Evolutionary conservation across 2,113 vertebrate genomes (phyloP).

Genomic region (Rhineura floridana): DNA sequence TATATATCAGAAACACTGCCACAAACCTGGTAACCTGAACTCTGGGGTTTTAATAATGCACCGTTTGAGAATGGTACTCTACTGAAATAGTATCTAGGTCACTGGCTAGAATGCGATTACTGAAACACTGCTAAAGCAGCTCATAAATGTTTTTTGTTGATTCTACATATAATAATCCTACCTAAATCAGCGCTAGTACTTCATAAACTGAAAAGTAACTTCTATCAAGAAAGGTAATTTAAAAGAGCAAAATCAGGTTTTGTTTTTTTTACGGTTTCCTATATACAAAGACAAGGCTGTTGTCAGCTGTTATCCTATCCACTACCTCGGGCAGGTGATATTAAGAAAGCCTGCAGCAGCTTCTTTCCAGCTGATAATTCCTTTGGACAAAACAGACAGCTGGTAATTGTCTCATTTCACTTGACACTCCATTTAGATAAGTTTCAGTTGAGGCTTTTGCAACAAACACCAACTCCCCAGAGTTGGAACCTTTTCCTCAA

Average conservation of each 20-base stretch:
- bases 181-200: conserved; percentile 34
- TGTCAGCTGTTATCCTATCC: conserved; percentile 30
- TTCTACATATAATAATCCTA: background rate
- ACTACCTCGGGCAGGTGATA: conserved; percentile 8
- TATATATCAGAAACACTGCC: background rate
- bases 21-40: background rate
- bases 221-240: conserved; percentile 36
- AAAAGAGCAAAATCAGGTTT: conserved; percentile 48
- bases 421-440: conserved; percentile 42
- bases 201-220: conserved; percentile 21
- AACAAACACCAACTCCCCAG: background rate
- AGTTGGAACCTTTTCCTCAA: background rate
- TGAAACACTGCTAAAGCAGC: conserved; percentile 27
- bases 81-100: background rate
- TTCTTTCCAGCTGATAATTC: background rate
- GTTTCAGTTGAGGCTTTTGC: conserved; percentile 16
- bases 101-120: conserved; percentile 4
- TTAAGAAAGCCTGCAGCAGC: background rate
- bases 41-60: conserved; percentile 7
- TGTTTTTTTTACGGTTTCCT: conserved; percentile 39
- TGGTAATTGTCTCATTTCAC: conserved; percentile 49
- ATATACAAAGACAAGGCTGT: conserved; percentile 17
- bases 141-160: conserved; percentile 34
- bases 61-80: background rate
- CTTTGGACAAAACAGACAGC: background rate